Evolutionary conservation across 2,888 invertebrate genomes (phyloP), one percentile per base, ranked within the genome.

Genomic region (Tyria jacobaeae): DNA sequence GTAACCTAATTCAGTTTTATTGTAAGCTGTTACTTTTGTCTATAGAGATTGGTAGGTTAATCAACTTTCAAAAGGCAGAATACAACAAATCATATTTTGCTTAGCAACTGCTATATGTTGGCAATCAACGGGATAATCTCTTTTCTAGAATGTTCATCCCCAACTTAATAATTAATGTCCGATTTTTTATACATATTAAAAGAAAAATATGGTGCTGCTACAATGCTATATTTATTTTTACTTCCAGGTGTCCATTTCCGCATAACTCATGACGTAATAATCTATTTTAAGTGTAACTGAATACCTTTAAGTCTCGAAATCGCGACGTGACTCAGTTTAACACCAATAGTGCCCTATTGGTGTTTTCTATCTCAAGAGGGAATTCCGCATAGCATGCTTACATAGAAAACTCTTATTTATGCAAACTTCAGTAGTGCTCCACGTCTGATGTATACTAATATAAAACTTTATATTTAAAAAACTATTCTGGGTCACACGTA

Each of bases 321-420:
- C 9, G 17, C 21, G 10, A 10, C 35, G n/a, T 71, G 70, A 70
- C 21, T 71, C 70, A 69, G 53, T 49, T 44, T 59, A 24, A 15
- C n/a, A n/a, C n/a, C n/a, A n/a, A n/a, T n/a, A n/a, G n/a, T 25
- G 27, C 3, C n/a, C 37, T 41, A 51, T 27, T 63, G 39, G 58
- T 24, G 34, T 60, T 21, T 66, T 55, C 49, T 6, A 56, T 69
- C 55, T 63, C 58, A 58, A 52, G 44, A 47, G 55, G 64, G 48
- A 39, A 68, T 61, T 66, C 57, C 50, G 44, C 25, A 37, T 25
- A 35, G 41, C 27, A 64, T 63, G 47, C 17, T 60, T 54, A 60
- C 60, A 69, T 71, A 64, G 50, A 67, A 64, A 73, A 60, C 59
- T 67, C 59, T 35, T 55, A 53, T 59, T 65, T 70, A 73, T 73